phyloP scores from a whole-genome alignment of 2,113 vertebrate genomes.

The Dunckerocampus dactyliophorus region DNA sequence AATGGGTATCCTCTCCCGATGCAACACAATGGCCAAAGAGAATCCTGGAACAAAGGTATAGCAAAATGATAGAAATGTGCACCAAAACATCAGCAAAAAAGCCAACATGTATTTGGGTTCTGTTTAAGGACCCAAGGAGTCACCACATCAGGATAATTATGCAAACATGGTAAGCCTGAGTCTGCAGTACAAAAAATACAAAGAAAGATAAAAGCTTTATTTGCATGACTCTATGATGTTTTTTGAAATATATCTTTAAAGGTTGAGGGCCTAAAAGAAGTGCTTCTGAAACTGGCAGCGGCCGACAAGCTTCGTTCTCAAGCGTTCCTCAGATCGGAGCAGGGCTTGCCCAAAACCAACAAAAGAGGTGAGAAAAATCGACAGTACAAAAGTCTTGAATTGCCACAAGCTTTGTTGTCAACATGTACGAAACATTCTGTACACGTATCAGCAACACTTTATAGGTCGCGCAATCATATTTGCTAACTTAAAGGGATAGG shows the following conservation, averaged over 20 bases:
- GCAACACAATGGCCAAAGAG: slow-evolving; percentile 51
- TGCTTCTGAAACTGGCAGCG: slow-evolving; percentile 69
- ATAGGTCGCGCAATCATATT: no score
- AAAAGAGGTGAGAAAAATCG: slow-evolving; percentile 72
- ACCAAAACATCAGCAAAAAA: background rate
- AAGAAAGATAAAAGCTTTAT: background rate
- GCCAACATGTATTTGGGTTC: background rate
- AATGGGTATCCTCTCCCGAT: slow-evolving; percentile 65
- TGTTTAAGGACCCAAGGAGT: slow-evolving; percentile 60
- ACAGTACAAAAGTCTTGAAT: background rate
- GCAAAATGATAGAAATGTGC: background rate
- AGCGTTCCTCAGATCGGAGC: slow-evolving; percentile 66
- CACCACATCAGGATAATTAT: slow-evolving; percentile 56
- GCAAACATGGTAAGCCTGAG: slow-evolving; percentile 61
- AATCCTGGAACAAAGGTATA: slow-evolving; percentile 58
- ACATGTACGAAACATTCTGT: no score
- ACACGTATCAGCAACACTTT: no score
- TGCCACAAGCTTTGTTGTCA: background rate
- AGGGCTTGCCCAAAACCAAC: slow-evolving; percentile 67
- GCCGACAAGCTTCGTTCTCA: slow-evolving; percentile 69
- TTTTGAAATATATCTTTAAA: slow-evolving; percentile 24
- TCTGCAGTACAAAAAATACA: background rate
- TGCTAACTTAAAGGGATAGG: no score
- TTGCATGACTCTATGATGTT: background rate
- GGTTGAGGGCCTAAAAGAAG: slow-evolving; percentile 69